Evolutionary conservation across 2,113 vertebrate genomes (phyloP).

Genomic region (Dascyllus trimaculatus): DNA sequence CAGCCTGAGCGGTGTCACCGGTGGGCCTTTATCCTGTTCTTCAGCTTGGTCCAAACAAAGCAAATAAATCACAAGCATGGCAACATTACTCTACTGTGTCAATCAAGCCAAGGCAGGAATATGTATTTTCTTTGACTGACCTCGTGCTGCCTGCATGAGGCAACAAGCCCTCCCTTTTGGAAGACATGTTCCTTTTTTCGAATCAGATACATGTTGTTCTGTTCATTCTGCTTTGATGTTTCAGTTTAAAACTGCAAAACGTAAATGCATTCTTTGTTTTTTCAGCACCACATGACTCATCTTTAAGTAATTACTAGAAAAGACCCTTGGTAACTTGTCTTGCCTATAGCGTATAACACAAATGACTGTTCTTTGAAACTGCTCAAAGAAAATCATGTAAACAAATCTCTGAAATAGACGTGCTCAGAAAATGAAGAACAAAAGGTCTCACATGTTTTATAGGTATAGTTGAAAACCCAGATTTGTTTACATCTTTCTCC

Average conservation of each 20-base stretch:
- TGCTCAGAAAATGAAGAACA: constrained; percentile 20
- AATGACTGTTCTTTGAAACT: constrained; percentile 14
- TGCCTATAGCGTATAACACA: constrained; percentile 10
- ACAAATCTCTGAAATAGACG: constrained; percentile 43
- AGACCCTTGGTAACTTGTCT: constrained; percentile 10
- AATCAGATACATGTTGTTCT: constrained; percentile 23
- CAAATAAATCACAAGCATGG: constrained; percentile 58
- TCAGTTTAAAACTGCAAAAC: constrained; percentile 31
- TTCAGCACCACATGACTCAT: constrained; percentile 45
- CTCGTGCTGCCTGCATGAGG: constrained; percentile 36
- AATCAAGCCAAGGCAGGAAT: constrained; percentile 34
- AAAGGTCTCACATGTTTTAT: constrained; percentile 29
- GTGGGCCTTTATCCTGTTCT: constrained; percentile 44
- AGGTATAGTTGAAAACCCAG: constrained; percentile 29
- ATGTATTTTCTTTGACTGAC: constrained; percentile 59
- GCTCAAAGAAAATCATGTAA: constrained; percentile 40
- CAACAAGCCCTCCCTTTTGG: constrained; percentile 24
- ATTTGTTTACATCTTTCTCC: constrained; percentile 29
- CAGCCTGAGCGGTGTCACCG: constrained; percentile 49
- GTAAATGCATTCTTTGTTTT: constrained; percentile 54
- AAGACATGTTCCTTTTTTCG: constrained; percentile 8
- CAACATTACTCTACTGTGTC: constrained; percentile 39
- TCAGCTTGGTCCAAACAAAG: constrained; percentile 61
- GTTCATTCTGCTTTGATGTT: constrained; percentile 43
- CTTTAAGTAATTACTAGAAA: constrained; percentile 44